Conservation (phyloP, 2,888 invertebrate species). For the Acanthosepion pharaonis region DNA sequence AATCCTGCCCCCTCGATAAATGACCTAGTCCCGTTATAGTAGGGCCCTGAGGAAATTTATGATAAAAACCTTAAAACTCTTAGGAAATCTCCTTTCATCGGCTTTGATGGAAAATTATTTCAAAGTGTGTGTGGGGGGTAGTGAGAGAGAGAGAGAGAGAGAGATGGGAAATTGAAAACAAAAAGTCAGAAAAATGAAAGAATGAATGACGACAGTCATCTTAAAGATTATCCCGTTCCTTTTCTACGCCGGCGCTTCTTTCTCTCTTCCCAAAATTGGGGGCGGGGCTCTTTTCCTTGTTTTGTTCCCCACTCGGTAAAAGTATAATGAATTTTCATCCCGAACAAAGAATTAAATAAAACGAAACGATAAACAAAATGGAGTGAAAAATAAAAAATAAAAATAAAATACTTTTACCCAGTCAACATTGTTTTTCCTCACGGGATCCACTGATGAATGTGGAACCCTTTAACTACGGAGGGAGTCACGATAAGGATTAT, state of each 20-base stretch:
- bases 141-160: background rate
- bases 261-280: background rate
- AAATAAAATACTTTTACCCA: no score
- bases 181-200: background rate
- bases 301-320: background rate
- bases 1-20: background rate
- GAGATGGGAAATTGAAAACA: background rate
- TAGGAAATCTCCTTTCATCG: background rate
- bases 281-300: background rate
- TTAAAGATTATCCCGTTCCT: background rate
- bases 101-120: background rate
- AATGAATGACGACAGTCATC: background rate
- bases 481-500: no score
- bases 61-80: background rate
- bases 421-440: no score
- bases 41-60: background rate
- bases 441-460: no score
- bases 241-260: background rate
- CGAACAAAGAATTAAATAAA: background rate
- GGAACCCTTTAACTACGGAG: no score
- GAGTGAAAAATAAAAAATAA: no score
- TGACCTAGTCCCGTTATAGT: background rate
- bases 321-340: background rate
- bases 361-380: no score
- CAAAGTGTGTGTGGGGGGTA: background rate